Conservation (phyloP, 2,113 vertebrate species). For the Apistogramma diplotaenia region DNA sequence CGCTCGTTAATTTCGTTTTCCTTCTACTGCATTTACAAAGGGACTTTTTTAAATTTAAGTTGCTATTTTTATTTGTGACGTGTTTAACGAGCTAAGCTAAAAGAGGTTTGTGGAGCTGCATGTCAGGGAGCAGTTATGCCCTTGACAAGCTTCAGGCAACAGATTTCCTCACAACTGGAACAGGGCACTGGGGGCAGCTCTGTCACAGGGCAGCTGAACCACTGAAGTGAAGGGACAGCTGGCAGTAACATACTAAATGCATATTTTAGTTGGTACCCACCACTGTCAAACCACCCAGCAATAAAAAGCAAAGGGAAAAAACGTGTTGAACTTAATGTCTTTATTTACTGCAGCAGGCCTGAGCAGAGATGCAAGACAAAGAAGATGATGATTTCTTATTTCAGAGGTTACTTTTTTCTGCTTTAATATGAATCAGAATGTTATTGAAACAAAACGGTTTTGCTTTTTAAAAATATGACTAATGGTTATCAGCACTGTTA, state of each 20-base stretch:
- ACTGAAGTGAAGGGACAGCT: slow-evolving; percentile 31
- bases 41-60: not conserved
- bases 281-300: not conserved
- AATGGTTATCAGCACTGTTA: not conserved
- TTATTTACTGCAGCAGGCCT: no score
- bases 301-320: not conserved
- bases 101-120: not conserved
- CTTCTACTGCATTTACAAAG: not conserved
- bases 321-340: not conserved
- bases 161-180: slow-evolving; percentile 53
- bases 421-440: not conserved
- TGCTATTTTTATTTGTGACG: not conserved
- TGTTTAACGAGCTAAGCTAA: not conserved
- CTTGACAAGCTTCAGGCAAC: slow-evolving; percentile 42
- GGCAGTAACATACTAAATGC: slow-evolving; percentile 10
- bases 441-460: fast-evolving
- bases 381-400: no score
- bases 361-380: no score
- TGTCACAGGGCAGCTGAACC: not conserved
- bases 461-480: not conserved
- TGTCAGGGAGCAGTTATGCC: slow-evolving; percentile 17
- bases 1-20: not conserved
- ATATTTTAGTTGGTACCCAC: not conserved
- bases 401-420: not conserved
- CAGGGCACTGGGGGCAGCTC: slow-evolving; percentile 2